Conservation (phyloP, 2,113 vertebrate species). For the Leucoraja erinaceus region DNA sequence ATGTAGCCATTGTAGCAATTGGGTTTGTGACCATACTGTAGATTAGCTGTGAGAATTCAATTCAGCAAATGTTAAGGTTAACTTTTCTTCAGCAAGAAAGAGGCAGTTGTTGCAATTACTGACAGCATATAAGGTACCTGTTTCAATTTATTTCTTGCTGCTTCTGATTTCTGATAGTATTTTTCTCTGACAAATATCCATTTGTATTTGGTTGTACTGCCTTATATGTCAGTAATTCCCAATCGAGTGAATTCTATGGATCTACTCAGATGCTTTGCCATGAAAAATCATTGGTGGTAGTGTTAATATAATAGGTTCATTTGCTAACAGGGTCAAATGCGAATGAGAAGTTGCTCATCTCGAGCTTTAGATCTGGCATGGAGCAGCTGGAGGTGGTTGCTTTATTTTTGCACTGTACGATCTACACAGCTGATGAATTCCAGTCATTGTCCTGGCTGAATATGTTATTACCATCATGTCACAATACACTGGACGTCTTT, state of each 20-base stretch:
- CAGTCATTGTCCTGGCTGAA: background rate
- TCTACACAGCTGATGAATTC: background rate
- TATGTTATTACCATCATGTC: background rate
- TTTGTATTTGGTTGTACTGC: background rate
- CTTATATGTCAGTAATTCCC: background rate
- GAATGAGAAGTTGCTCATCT: background rate
- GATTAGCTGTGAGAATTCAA: background rate
- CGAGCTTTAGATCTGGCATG: background rate
- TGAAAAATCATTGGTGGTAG: background rate
- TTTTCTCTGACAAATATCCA: slow-evolving; percentile 6
- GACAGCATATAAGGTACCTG: background rate
- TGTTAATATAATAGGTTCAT: background rate
- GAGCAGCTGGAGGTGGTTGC: background rate
- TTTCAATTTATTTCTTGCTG: background rate
- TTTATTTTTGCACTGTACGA: background rate
- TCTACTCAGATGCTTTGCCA: background rate
- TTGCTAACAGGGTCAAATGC: background rate
- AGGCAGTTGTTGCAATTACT: background rate
- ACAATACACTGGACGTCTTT: background rate
- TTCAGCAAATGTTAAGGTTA: slow-evolving; percentile 4
- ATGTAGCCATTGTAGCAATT: background rate
- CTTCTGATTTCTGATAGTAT: background rate
- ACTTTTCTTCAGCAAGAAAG: slow-evolving; percentile 3
- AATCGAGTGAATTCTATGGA: background rate
- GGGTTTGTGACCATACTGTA: background rate